These are phyloP conservation scores for Acronicta psi DNA, from an alignment of 2,888 invertebrate genomes.

Conservation along the genomic window DNA sequence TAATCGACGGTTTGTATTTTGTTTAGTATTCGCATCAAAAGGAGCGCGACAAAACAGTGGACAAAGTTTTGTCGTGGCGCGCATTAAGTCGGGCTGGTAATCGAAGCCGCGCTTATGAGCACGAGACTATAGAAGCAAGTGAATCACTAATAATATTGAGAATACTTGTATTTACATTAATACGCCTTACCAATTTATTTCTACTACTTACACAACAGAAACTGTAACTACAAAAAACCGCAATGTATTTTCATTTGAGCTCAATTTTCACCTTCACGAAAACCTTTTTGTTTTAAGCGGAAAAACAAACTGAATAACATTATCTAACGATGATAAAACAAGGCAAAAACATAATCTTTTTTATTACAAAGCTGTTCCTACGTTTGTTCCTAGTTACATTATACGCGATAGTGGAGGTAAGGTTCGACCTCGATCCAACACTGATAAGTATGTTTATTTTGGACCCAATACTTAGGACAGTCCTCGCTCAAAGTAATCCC, in stretches of 20 bases:
- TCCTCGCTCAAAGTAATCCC: constrained; percentile 58
- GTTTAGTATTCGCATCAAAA: too few relatives aligned
- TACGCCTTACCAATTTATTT: too few relatives aligned
- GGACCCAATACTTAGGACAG: constrained; percentile 46
- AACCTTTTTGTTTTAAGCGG: constrained; percentile 23
- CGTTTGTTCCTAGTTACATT: constrained; percentile 47
- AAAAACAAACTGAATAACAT: constrained; percentile 27
- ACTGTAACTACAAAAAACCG: too few relatives aligned
- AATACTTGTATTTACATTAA: too few relatives aligned
- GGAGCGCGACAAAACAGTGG: too few relatives aligned
- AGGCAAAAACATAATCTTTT: constrained; percentile 42
- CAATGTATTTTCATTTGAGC: neutral
- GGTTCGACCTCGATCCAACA: constrained; percentile 42
- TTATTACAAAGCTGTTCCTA: constrained; percentile 47
- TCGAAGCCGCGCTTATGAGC: too few relatives aligned
- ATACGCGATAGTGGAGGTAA: constrained; percentile 36
- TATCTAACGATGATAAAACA: constrained; percentile 43
- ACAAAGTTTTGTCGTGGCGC: too few relatives aligned
- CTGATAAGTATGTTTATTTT: constrained; percentile 62
- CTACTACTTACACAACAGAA: too few relatives aligned
- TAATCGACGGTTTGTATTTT: too few relatives aligned
- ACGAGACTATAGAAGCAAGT: too few relatives aligned
- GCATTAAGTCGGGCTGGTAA: too few relatives aligned
- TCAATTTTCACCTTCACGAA: constrained; percentile 11
- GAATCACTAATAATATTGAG: too few relatives aligned